Conservation (phyloP, 2,888 invertebrate genomes). For the Octonoba sinensis region DNA sequence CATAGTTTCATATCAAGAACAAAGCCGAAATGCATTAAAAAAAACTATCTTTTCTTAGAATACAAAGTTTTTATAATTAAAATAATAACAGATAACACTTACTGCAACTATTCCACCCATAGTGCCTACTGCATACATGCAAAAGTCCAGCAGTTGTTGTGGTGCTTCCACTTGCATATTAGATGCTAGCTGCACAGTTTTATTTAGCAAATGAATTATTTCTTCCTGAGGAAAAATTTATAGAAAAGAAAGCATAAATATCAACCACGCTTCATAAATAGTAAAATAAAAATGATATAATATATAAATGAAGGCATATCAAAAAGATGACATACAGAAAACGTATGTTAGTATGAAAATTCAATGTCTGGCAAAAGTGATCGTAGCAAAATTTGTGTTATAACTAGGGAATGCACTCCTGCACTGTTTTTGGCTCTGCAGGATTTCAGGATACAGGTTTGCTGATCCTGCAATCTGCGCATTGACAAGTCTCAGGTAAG, state of each 20-base stretch:
- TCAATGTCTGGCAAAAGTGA: too few species aligned
- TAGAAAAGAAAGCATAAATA: neutral
- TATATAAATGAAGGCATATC: too few species aligned
- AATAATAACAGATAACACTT: slow-evolving; percentile 43
- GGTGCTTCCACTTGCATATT: slow-evolving; percentile 67
- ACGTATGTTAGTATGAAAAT: too few species aligned
- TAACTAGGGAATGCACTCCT: too few species aligned
- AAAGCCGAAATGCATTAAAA: neutral
- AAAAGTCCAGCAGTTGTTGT: slow-evolving; percentile 67
- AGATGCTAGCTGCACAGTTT: slow-evolving; percentile 66
- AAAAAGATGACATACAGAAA: too few species aligned
- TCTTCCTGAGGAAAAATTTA: slow-evolving; percentile 52
- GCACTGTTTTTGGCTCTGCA: too few species aligned
- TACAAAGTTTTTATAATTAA: neutral
- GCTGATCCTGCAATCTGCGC: too few species aligned
- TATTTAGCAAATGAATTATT: slow-evolving; percentile 66
- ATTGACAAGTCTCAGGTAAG: too few species aligned
- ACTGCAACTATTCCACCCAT: slow-evolving; percentile 68
- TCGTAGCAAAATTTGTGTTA: too few species aligned
- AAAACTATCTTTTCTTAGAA: neutral
- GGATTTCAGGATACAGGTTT: too few species aligned
- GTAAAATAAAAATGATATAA: too few species aligned
- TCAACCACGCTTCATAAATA: neutral
- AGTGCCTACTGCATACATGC: slow-evolving; percentile 67
- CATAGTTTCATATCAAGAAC: neutral